phyloP scores from a whole-genome alignment of 2,888 invertebrate species.

The Apotomis turbidana region DNA sequence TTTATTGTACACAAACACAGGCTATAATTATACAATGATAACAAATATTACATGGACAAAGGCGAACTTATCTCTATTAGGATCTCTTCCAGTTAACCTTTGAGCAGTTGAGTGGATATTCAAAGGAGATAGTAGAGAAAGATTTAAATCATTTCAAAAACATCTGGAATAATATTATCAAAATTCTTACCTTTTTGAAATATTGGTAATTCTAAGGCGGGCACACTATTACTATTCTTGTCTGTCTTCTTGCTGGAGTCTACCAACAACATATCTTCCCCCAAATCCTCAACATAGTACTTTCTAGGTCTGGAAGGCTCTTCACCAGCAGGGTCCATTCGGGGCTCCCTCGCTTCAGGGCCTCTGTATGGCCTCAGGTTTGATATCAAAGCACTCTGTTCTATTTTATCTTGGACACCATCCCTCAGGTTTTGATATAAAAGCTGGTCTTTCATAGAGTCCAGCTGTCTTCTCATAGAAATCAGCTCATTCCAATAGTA shows the following conservation, averaged over 20 bases:
- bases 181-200: constrained; percentile 64
- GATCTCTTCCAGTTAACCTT: no score
- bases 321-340: constrained; percentile 54
- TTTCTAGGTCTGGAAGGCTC: constrained; percentile 56
- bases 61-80: no score
- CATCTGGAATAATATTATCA: neutral
- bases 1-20: no score
- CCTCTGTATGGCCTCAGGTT: constrained; percentile 53
- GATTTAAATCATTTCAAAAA: no score
- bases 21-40: no score
- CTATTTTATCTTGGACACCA: constrained; percentile 52
- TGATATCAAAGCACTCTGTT: constrained; percentile 63
- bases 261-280: constrained; percentile 71
- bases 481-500: constrained; percentile 78
- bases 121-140: no score
- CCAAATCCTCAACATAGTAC: constrained; percentile 72
- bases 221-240: constrained; percentile 57
- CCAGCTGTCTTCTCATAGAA: constrained; percentile 70
- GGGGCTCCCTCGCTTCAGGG: constrained; percentile 58
- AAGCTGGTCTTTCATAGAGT: constrained; percentile 68
- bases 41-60: no score
- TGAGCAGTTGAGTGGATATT: no score
- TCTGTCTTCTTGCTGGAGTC: constrained; percentile 71
- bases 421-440: constrained; percentile 61
- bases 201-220: constrained; percentile 57